These are phyloP conservation scores for Schizotus pectinicornis DNA, from an alignment of 2,888 invertebrate species.

Conservation along the genomic window DNA sequence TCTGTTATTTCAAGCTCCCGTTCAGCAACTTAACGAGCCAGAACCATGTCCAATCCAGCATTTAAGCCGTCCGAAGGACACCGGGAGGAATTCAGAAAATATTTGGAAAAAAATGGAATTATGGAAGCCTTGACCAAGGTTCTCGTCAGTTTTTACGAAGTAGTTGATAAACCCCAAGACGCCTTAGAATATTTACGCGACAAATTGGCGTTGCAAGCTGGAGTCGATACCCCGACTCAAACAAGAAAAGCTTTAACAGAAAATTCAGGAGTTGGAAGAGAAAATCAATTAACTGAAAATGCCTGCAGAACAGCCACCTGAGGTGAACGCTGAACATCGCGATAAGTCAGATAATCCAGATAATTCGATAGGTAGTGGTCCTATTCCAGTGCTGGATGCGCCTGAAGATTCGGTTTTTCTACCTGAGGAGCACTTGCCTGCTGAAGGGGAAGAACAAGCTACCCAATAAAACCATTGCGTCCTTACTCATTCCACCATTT, in stretches of 20 bases:
- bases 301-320: constrained; percentile 21
- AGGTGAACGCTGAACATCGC: constrained; percentile 10
- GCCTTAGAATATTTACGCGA: constrained; percentile 73
- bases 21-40: no score
- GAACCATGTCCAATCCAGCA: constrained; percentile 23
- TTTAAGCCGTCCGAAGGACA: constrained; percentile 75
- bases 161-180: constrained; percentile 82
- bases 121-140: constrained; percentile 88
- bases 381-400: constrained; percentile 7
- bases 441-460: constrained; percentile 14
- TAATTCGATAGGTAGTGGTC: constrained; percentile 10
- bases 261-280: constrained; percentile 68
- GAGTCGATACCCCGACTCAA: constrained; percentile 57
- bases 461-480: constrained; percentile 10
- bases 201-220: constrained; percentile 59
- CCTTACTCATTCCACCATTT: not conserved
- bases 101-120: constrained; percentile 86
- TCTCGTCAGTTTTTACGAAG: constrained; percentile 83
- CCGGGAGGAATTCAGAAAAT: constrained; percentile 86
- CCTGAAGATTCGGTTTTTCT: constrained; percentile 14
- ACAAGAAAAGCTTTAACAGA: constrained; percentile 65
- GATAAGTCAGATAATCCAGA: constrained; percentile 11
- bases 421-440: constrained; percentile 14
- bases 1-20: no score
- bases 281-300: constrained; percentile 56